These are phyloP conservation scores for Lucilia cuprina DNA, from an alignment of 1,140 invertebrate species.

Conservation along the genomic window DNA sequence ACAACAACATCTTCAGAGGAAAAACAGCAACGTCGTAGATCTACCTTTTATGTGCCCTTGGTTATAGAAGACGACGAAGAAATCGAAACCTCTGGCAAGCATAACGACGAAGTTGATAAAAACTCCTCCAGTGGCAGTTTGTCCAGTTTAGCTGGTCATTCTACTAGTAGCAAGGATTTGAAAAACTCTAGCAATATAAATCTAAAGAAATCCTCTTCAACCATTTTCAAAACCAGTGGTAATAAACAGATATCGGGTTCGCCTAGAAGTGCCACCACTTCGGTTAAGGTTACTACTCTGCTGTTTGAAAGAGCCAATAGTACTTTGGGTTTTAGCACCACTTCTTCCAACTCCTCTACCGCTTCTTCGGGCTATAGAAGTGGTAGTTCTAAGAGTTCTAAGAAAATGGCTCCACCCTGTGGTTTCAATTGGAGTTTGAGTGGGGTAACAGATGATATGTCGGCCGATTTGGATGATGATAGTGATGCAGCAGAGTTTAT, in stretches of 20 bases:
- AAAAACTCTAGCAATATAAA: constrained; percentile 40
- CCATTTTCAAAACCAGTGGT: not conserved
- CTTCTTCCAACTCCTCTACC: not conserved
- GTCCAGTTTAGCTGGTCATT: constrained; percentile 19
- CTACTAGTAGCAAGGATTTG: constrained; percentile 35
- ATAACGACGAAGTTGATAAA: not conserved
- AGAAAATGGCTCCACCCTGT: constrained; percentile 58
- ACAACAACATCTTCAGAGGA: constrained; percentile 44
- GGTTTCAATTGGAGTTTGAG: constrained; percentile 61
- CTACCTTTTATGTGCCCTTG: constrained; percentile 69
- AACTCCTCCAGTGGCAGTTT: constrained; percentile 7
- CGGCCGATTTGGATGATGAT: constrained; percentile 52
- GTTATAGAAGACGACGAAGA: constrained; percentile 62
- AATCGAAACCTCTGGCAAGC: not conserved
- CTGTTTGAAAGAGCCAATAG: constrained; percentile 48
- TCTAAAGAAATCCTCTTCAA: constrained; percentile 44
- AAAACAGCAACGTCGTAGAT: constrained; percentile 64
- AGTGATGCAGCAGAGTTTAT: constrained; percentile 33
- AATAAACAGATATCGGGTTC: constrained; percentile 13
- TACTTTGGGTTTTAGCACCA: constrained; percentile 36
- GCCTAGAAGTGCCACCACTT: constrained; percentile 43
- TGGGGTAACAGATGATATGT: constrained; percentile 46
- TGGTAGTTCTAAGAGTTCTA: constrained; percentile 40
- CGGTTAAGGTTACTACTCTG: constrained; percentile 50
- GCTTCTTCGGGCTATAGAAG: constrained; percentile 5